Evolutionary conservation across 2,797 vertebrate species (phyloP).

Genomic region (Onychomys leucogaster): DNA sequence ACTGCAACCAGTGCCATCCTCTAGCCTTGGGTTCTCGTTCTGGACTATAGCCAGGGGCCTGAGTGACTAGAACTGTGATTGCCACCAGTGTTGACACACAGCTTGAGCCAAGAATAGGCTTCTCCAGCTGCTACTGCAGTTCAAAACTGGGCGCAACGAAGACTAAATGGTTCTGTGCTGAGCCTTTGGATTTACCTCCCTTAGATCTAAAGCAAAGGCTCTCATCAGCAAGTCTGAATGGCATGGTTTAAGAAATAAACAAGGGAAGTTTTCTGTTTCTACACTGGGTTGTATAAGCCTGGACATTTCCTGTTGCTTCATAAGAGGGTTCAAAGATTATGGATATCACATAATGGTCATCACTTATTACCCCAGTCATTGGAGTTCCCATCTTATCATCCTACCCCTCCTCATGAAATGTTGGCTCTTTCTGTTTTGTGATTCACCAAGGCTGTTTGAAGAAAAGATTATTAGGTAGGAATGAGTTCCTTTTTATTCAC

Average conservation of each 20-base stretch:
- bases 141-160: background rate
- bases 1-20: background rate
- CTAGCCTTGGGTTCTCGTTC: background rate
- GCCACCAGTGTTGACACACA: background rate
- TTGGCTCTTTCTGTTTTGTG: background rate
- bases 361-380: background rate
- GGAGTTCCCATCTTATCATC: background rate
- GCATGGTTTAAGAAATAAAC: background rate
- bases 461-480: background rate
- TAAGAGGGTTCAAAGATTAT: background rate
- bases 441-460: background rate
- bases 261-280: conserved; percentile 1
- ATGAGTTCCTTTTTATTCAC: conserved; percentile 30
- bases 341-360: background rate
- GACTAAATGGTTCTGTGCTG: background rate
- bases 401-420: background rate
- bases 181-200: background rate
- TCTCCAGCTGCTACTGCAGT: background rate
- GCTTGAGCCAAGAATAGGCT: background rate
- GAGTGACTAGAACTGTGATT: background rate
- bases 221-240: background rate
- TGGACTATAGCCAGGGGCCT: background rate
- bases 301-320: background rate
- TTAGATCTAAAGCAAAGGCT: background rate
- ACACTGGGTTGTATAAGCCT: background rate